Percentiles rank a stretch among this genome's conserved stretches.
phyloP scores from a whole-genome alignment of 2,113 vertebrate species.

The Noctilio leporinus region DNA sequence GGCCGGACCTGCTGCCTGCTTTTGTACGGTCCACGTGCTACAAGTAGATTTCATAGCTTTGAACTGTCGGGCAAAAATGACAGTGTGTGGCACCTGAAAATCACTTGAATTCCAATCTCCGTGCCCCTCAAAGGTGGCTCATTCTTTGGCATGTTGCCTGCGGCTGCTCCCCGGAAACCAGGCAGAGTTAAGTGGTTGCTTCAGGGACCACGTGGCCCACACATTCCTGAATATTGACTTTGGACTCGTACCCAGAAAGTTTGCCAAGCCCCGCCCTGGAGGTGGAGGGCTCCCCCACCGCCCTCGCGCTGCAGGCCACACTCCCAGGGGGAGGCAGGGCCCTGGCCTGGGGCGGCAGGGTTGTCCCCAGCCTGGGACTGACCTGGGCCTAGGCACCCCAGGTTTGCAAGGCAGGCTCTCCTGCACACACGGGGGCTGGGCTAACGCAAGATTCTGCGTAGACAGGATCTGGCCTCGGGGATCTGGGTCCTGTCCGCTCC shows the following conservation, averaged over 20 bases:
- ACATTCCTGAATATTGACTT: background rate
- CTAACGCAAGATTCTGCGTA: background rate
- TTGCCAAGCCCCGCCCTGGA: background rate
- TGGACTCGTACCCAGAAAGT: background rate
- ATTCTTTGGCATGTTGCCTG: background rate
- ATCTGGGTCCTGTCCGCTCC: background rate
- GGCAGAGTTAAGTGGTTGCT: background rate
- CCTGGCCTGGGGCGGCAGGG: background rate
- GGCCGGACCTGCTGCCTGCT: background rate
- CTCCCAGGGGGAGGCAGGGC: background rate
- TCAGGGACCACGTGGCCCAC: background rate
- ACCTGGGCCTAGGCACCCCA: fast-evolving
- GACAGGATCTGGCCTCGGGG: background rate
- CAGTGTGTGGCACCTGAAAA: background rate
- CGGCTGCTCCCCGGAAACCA: background rate
- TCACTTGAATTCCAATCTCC: background rate
- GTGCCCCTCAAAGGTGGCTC: background rate
- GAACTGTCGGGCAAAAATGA: background rate
- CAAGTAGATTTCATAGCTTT: background rate
- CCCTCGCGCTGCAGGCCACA: fast-evolving
- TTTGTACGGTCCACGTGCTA: background rate
- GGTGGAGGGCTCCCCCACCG: background rate
- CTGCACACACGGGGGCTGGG: background rate
- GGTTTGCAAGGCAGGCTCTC: background rate
- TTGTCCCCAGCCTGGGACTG: background rate